Base-by-base conservation (phyloP, 1,140 invertebrate species). In the Phthorimaea operculella region DNA sequence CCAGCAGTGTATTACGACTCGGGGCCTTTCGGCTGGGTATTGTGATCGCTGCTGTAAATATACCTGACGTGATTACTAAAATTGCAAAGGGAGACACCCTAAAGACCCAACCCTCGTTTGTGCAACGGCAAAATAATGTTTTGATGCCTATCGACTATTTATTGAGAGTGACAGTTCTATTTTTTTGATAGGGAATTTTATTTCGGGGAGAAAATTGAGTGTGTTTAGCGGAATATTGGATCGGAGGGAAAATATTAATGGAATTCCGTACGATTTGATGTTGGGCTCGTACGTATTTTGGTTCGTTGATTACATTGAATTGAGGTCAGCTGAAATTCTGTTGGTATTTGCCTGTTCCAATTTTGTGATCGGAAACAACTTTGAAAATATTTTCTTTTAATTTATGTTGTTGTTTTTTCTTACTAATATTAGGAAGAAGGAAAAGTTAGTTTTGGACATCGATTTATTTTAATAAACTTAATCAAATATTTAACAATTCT, bases 11-110 rank as follows among this genome's bases (percentile, higher is more conserved):
- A 28, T 4, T 4, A 2, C 21, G 6, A 28, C 2, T 28, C 21
- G 21, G 6, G 21, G 2, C 21, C 6, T 2, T 4, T 28, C 2
- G 21, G 6, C 6, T 2, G 21, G 21, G 21, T 28, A 4, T 2
- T 28, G 21, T 28, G 6, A 28, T 28, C 21, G 21, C 21, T 28
- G 14, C 1, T 45, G 42, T 8, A 45, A 15, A 45, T 15, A 16
- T 75, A 79, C 70, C 76, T 77, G 72, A 74, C 64, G 66, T 70
- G 79, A 79, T 82, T 82, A 80, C 71, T 61, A 66, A 79, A 52
- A 78, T 72, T 68, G 63, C 51, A 54, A 63, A 69, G 70, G 68
- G 55, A 47, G 44, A 18, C 63, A 34, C 61, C 65, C 61, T 56
- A 58, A 28, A 33, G 21, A 15, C 51, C 42, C 62, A 44, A 62